Evolutionary conservation across 2,888 invertebrate species (phyloP).

Genomic region (Fragum whitleyi): DNA sequence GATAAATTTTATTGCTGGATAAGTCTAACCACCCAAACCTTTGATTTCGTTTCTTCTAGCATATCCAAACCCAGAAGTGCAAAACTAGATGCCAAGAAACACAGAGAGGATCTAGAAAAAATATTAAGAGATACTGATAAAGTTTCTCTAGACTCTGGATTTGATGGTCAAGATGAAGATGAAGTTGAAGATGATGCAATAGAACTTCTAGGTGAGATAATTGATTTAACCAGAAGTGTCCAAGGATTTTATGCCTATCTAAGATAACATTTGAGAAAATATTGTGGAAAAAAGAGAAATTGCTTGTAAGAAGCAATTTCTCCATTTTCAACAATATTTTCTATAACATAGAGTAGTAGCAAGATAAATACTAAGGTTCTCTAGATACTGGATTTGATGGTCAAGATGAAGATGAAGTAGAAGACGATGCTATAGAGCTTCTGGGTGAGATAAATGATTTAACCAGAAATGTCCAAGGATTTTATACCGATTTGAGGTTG

Average conservation of each 20-base stretch:
- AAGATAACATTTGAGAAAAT: too few relatives aligned
- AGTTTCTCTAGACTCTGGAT: conserved; percentile 66
- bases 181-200: conserved; percentile 76
- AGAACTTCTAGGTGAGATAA: conserved; percentile 75
- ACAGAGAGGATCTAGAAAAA: conserved; percentile 70
- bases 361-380: too few relatives aligned
- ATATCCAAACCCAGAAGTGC: conserved; percentile 60
- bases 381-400: conserved; percentile 68
- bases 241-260: too few relatives aligned
- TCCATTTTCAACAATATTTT: too few relatives aligned
- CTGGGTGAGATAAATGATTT: conserved; percentile 75
- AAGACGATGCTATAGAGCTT: conserved; percentile 78
- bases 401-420: conserved; percentile 53
- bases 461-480: too few relatives aligned
- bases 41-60: conserved; percentile 35
- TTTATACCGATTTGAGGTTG: too few relatives aligned
- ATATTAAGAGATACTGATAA: conserved; percentile 59
- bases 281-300: too few relatives aligned
- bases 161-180: conserved; percentile 50
- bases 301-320: too few relatives aligned
- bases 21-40: too few relatives aligned
- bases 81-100: conserved; percentile 65
- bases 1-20: too few relatives aligned
- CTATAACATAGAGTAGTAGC: too few relatives aligned
- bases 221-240: too few relatives aligned